phyloP scores from a whole-genome alignment of 1,140 invertebrate species.

The Platorchestia sp. region DNA sequence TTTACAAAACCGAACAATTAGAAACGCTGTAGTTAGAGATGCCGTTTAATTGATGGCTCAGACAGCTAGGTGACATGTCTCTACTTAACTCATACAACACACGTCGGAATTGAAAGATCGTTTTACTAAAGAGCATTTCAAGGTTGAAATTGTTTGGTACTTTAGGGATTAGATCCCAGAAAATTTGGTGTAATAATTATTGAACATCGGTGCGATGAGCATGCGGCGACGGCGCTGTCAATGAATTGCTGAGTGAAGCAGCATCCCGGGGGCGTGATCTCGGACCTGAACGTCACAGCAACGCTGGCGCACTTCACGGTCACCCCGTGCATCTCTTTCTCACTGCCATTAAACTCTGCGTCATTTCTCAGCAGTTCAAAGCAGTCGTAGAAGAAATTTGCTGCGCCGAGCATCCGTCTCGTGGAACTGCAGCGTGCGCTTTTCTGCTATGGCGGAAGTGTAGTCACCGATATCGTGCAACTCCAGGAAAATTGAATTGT shows the following conservation, averaged over 20 bases:
- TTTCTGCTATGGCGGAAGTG: too few relatives aligned
- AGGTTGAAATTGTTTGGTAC: neutral
- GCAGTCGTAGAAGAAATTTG: neutral
- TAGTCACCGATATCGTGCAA: too few relatives aligned
- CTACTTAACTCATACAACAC: neutral
- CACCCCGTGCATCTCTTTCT: neutral
- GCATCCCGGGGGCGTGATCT: neutral
- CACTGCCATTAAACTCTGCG: neutral
- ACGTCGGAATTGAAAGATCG: neutral
- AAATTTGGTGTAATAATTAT: neutral
- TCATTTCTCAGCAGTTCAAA: neutral
- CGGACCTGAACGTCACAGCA: neutral
- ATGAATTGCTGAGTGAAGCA: slow-evolving; percentile 20
- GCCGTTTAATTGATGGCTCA: neutral
- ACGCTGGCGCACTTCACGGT: neutral
- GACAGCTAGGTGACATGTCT: neutral
- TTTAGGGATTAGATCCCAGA: neutral
- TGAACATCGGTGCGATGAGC: neutral
- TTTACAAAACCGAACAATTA: neutral
- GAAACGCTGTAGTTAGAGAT: neutral
- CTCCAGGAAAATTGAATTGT: too few relatives aligned
- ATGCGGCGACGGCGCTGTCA: neutral
- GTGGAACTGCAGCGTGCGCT: too few relatives aligned
- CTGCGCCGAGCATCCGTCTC: neutral
- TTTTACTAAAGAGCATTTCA: neutral